A percentile compares a stretch with the other conserved stretches of the same genome.
Evolutionary conservation across 2,113 vertebrate genomes (phyloP).

Genomic region (Amblyornis subalaris): DNA sequence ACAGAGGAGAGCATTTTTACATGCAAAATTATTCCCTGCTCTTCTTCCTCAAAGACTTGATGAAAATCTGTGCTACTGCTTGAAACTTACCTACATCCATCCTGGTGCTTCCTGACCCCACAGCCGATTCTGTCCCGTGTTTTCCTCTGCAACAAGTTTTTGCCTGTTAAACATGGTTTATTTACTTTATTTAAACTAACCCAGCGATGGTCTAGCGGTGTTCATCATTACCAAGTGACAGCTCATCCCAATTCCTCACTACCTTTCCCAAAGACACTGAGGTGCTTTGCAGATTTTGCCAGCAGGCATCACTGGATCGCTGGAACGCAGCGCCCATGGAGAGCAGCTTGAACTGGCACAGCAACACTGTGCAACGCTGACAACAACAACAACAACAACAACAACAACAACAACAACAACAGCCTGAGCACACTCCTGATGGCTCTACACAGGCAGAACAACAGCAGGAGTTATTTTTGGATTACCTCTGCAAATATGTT

Average conservation of each 20-base stretch:
- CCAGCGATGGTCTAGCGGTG: background rate
- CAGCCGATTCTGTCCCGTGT: accelerated
- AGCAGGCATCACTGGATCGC: accelerated
- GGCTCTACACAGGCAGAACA: background rate
- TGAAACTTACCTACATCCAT: background rate
- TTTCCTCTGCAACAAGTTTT: background rate
- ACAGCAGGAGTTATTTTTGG: background rate
- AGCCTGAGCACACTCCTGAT: background rate
- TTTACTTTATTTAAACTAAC: background rate
- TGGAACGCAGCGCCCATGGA: accelerated
- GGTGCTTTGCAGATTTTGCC: background rate
- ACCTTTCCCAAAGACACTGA: background rate
- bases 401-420: background rate
- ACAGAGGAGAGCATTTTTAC: background rate
- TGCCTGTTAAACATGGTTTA: background rate
- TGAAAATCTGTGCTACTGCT: background rate
- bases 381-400: background rate
- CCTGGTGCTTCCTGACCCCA: background rate
- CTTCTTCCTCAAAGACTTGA: background rate
- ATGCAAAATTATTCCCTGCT: background rate
- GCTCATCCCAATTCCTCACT: background rate
- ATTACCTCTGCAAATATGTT: background rate
- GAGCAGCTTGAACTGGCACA: background rate
- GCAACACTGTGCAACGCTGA: accelerated
- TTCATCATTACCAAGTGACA: background rate